Evolutionary conservation across 2,797 vertebrate genomes (phyloP).

Genomic region (Sciaenops ocellatus): DNA sequence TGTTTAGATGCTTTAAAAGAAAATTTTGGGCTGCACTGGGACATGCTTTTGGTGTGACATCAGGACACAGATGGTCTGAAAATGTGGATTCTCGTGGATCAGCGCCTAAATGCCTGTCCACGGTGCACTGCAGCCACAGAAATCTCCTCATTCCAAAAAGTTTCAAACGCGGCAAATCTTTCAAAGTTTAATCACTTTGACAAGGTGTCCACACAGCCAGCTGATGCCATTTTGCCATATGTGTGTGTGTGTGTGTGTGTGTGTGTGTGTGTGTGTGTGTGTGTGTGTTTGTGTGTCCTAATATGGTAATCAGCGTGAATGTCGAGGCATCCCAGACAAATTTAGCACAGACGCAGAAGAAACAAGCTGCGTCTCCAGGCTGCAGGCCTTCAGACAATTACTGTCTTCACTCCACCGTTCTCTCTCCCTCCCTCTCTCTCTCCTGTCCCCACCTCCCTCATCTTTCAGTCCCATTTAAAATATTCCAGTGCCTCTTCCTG

Average conservation of each 20-base stretch:
- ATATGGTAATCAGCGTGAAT: slow-evolving; percentile 34
- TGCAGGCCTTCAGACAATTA: slow-evolving; percentile 29
- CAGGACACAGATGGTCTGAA: not conserved
- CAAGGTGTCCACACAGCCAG: not conserved
- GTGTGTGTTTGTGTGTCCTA: not conserved
- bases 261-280: not conserved
- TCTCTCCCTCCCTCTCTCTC: not conserved
- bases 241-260: not conserved
- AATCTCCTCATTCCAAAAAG: not conserved
- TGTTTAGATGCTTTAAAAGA: no score
- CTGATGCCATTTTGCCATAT: not conserved
- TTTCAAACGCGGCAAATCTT: not conserved
- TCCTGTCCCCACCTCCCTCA: not conserved
- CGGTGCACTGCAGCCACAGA: no score
- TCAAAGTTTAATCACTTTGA: not conserved
- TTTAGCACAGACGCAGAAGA: slow-evolving; percentile 20
- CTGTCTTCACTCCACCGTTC: not conserved
- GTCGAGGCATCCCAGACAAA: slow-evolving; percentile 21
- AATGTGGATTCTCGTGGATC: not conserved
- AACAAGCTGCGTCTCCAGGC: slow-evolving; percentile 32
- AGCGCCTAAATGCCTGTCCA: no score
- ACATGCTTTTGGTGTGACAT: not conserved
- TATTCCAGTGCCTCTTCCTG: slow-evolving; percentile 20
- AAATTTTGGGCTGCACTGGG: no score
- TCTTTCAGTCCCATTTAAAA: slow-evolving; percentile 26